Conservation (phyloP, 2,797 vertebrate species). For the Enteromius viviparus region DNA sequence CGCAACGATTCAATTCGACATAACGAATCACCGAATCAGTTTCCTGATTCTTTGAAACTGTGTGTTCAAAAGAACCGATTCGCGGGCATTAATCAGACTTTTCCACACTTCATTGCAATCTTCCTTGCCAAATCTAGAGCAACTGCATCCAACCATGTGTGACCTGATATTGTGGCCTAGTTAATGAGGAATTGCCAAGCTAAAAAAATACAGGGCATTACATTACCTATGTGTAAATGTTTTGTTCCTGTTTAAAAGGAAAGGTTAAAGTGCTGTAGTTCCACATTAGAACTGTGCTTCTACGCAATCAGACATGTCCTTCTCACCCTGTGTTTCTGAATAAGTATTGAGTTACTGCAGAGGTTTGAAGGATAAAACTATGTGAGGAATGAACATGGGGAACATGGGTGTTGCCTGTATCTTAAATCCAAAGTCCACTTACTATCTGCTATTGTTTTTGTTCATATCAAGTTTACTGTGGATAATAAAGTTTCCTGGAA, state of each 20-base stretch:
- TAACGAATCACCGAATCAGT: neutral
- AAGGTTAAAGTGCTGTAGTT: neutral
- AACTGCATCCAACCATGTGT: neutral
- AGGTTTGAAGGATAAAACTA: constrained; percentile 12
- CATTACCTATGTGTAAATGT: neutral
- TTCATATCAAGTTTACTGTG: constrained; percentile 27
- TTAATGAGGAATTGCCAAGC: constrained; percentile 5
- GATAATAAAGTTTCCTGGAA: neutral
- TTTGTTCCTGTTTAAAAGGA: neutral
- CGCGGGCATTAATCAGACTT: neutral
- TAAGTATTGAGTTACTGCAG: constrained; percentile 49
- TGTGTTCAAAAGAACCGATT: constrained; percentile 7
- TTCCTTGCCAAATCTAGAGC: constrained; percentile 1
- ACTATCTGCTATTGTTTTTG: constrained; percentile 22
- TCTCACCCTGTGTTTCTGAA: constrained; percentile 40
- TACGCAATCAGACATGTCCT: constrained; percentile 16
- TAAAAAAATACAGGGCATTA: neutral
- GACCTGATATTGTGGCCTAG: neutral
- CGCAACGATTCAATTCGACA: neutral
- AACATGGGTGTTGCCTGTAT: constrained; percentile 33
- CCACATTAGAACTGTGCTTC: neutral
- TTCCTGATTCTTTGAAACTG: neutral
- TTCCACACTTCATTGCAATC: neutral
- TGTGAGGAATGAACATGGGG: neutral
- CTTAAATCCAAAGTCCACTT: constrained; percentile 35